Evolutionary conservation across 2,113 vertebrate species (phyloP).

Genomic region (Microcebus ravelobensis): DNA sequence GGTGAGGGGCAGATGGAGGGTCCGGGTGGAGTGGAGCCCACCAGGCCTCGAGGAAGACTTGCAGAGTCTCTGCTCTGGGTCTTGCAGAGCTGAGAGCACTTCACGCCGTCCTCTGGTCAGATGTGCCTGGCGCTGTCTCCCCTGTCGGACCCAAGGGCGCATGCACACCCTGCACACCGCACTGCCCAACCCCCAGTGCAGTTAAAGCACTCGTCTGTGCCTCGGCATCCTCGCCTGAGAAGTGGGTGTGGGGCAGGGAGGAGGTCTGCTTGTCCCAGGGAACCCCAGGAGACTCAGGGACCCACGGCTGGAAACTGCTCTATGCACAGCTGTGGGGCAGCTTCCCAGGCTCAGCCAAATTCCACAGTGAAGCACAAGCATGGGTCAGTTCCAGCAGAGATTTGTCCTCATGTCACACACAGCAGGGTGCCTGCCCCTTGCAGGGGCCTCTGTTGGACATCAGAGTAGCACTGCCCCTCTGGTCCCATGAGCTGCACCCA

Average conservation of each 20-base stretch:
- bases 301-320: background rate
- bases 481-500: background rate
- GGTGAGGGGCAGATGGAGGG: background rate
- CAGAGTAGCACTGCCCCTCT: background rate
- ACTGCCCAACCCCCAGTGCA: background rate
- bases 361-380: background rate
- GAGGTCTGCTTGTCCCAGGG: background rate
- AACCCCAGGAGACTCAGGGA: background rate
- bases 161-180: accelerated
- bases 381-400: background rate
- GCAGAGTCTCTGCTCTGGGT: background rate
- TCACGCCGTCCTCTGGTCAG: background rate
- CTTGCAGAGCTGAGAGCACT: background rate
- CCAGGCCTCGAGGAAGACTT: background rate
- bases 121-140: background rate
- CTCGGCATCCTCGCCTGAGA: background rate
- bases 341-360: background rate
- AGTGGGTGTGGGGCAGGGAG: background rate
- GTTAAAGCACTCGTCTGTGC: accelerated
- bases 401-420: accelerated
- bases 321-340: background rate
- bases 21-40: background rate
- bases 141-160: accelerated
- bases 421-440: background rate
- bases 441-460: background rate